Conservation (phyloP, 2,113 vertebrate genomes). For the Solea solea region DNA sequence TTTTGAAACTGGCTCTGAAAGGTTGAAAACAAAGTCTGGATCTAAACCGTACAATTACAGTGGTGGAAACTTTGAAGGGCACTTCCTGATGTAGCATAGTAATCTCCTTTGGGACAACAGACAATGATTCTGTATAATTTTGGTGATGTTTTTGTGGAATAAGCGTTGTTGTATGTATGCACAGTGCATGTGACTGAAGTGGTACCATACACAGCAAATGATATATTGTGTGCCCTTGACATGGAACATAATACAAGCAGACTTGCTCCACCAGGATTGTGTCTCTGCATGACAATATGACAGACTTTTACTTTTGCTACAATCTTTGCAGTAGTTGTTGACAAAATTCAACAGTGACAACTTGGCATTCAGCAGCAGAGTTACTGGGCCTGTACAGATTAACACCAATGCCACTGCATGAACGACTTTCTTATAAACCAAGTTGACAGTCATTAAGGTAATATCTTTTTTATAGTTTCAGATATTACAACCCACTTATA, state of each 20-base stretch:
- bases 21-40: constrained; percentile 67
- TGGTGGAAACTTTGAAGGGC: constrained; percentile 63
- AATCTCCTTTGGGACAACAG: constrained; percentile 37
- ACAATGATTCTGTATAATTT: constrained; percentile 58
- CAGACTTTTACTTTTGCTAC: no score
- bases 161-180: constrained; percentile 43
- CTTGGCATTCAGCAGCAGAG: not conserved
- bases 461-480: not conserved
- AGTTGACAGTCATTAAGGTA: not conserved
- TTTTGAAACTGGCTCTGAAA: constrained; percentile 64
- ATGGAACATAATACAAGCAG: not conserved
- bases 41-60: constrained; percentile 57
- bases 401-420: not conserved
- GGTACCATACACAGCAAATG: constrained; percentile 8
- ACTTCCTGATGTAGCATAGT: constrained; percentile 55
- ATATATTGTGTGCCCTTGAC: constrained; percentile 16
- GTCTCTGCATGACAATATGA: not conserved
- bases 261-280: not conserved
- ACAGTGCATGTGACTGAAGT: constrained; percentile 17
- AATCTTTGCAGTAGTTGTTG: not conserved
- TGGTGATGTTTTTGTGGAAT: constrained; percentile 54
- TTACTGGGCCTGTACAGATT: not conserved
- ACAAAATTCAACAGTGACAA: constrained; percentile 11
- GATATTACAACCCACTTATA: no score
- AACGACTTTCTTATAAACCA: not conserved